phyloP scores from a whole-genome alignment of 2,888 invertebrate genomes.

The Tetanocera ferruginea region DNA sequence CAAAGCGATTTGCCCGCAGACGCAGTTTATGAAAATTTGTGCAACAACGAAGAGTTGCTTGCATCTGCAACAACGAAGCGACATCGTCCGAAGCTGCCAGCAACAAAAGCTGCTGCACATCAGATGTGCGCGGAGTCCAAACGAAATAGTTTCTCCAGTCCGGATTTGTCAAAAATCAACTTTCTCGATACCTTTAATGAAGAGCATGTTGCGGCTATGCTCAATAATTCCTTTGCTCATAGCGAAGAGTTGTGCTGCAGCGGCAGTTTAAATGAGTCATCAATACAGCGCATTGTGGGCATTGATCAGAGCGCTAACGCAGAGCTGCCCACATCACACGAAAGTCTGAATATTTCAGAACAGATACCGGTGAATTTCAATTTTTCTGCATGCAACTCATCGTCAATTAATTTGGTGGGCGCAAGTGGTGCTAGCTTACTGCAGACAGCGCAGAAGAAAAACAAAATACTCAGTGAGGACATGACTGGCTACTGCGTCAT shows the following conservation, averaged over 20 bases:
- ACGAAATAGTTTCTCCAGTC: constrained; percentile 69
- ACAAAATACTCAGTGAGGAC: constrained; percentile 64
- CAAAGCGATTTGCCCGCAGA: constrained; percentile 38
- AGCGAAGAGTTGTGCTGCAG: constrained; percentile 50
- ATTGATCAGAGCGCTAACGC: constrained; percentile 43
- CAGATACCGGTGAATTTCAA: constrained; percentile 67
- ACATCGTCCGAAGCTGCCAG: constrained; percentile 33
- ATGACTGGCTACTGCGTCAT: constrained; percentile 67
- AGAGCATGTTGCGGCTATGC: constrained; percentile 50
- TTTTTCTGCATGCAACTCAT: constrained; percentile 68
- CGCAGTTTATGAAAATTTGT: constrained; percentile 42
- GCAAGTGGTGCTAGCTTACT: constrained; percentile 61
- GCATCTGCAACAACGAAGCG: constrained; percentile 37
- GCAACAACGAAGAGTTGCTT: not conserved
- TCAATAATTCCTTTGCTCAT: constrained; percentile 53
- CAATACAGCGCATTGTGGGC: not conserved
- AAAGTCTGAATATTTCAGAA: constrained; percentile 65
- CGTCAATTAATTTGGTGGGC: constrained; percentile 67
- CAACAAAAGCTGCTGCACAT: constrained; percentile 37
- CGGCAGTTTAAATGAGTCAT: constrained; percentile 57
- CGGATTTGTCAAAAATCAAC: constrained; percentile 67
- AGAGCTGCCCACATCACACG: constrained; percentile 50
- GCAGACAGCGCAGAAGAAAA: constrained; percentile 50
- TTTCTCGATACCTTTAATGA: constrained; percentile 60
- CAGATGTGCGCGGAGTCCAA: constrained; percentile 52